phyloP scores from a whole-genome alignment of 2,888 invertebrate species.

The Pseudococcus viburni region DNA sequence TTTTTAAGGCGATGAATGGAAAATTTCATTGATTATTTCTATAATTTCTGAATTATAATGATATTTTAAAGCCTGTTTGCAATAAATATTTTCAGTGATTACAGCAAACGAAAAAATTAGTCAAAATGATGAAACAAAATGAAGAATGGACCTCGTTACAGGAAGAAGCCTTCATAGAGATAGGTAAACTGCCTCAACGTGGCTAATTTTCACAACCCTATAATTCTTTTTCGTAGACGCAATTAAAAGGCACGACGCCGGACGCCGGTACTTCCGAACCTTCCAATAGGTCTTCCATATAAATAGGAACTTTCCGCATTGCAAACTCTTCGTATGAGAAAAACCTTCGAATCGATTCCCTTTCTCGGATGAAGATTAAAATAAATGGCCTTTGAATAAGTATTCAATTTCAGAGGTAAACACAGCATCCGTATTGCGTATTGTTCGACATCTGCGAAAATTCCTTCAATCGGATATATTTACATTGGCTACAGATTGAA shows the following conservation, averaged over 20 bases:
- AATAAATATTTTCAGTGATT: neutral
- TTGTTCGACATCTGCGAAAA: constrained; percentile 1
- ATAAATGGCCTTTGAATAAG: neutral
- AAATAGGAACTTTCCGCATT: neutral
- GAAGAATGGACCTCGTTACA: neutral
- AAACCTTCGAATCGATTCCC: constrained; percentile 7
- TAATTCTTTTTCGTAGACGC: neutral
- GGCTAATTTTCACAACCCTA: neutral
- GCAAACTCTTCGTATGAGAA: neutral
- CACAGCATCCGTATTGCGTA: neutral
- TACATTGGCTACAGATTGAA: neutral
- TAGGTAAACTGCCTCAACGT: neutral
- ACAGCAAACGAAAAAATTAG: neutral
- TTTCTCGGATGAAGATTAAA: neutral
- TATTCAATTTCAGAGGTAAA: neutral
- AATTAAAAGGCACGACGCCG: neutral
- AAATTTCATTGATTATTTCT: neutral
- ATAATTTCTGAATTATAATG: neutral
- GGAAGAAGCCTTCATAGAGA: neutral
- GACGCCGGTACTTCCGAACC: neutral
- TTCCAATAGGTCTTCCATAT: neutral
- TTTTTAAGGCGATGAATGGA: constrained; percentile 5
- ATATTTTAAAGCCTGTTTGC: neutral
- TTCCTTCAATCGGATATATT: neutral
- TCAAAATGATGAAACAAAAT: neutral